A percentile compares a stretch with the other conserved stretches of the same genome.
Conservation (phyloP, 2,797 vertebrate genomes). For the Valencia hispanica region DNA sequence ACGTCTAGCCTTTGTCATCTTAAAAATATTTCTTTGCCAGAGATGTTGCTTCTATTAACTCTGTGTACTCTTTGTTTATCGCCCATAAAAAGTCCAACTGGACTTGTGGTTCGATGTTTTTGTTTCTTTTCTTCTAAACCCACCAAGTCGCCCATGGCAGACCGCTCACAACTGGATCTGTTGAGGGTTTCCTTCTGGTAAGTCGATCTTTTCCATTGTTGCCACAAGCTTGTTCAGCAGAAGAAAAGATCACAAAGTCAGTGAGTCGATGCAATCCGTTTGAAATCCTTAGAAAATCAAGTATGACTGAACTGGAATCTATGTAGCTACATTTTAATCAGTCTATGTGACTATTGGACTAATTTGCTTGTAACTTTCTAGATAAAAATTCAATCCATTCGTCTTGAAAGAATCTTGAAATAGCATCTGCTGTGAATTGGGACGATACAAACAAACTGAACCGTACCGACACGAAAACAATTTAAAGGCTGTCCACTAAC, state of each 20-base stretch:
- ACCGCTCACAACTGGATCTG: background rate
- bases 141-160: no score
- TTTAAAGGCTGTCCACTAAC: background rate
- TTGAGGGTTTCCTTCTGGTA: background rate
- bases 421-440: background rate
- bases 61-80: no score
- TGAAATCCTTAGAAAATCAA: background rate
- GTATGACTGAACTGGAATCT: background rate
- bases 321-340: background rate
- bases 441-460: background rate
- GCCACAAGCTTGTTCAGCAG: background rate
- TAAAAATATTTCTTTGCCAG: background rate
- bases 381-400: background rate
- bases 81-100: no score
- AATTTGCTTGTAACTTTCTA: background rate
- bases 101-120: no score
- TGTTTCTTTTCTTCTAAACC: no score
- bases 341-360: background rate
- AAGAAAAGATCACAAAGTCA: background rate
- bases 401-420: background rate
- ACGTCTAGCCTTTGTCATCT: background rate
- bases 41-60: no score
- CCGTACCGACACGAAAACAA: background rate
- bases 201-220: background rate
- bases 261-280: background rate